Base-by-base conservation (phyloP, 2,888 invertebrate genomes). In the Chymomyza fuscimana region DNA sequence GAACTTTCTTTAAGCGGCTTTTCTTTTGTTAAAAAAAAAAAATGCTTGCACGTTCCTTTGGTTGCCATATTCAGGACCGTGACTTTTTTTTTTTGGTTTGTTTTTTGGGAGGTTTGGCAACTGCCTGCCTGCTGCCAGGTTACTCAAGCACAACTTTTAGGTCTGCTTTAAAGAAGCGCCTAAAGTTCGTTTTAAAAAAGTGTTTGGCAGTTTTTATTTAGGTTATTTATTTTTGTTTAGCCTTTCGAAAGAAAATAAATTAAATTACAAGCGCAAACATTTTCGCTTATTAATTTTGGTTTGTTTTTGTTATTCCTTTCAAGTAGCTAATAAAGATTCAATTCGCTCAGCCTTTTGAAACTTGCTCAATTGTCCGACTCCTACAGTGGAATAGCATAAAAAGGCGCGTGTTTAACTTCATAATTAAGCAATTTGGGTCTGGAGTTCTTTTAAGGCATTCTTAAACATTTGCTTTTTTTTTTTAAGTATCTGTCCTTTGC, bases 1-100 rank as follows among this genome's bases (percentile, higher is more conserved):
- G 40, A 46, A 46, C 40, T 46, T 46, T 46, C 40, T 46, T 2
- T 46, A 80, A 87, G 82, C 78, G 69, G 82, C 82, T 87, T 87
- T 83, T 74, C 77, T 68, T 85, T 80, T 82, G 77, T 80, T 76
- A 75, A 69, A 65, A 61, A 77, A 69, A 65, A 61, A 70, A 65
- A 76, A 69, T 56, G 70, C 67, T 56, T 67, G 67, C 82, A 82
- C 78, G 72, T 78, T 69, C 66, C 63, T 61, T 65, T n/a, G 36
- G 10, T 12, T 12, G 36, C 36, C 36, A 36, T 36, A 46, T 46
- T 46, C 12, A 7, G 5, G 1, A 12, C 12, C 6, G 1, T 46
- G 12, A 72, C 40, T 72, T 77, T 54, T 22, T 54, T 54, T 54
- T 54, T 10, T 54, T 19, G 10, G 0, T 54, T 54, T 19, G 7